Percentiles rank a stretch among this genome's conserved stretches.
These are phyloP conservation scores for Trachops cirrhosus DNA, from an alignment of 2,797 vertebrate genomes.

Conservation along the genomic window DNA sequence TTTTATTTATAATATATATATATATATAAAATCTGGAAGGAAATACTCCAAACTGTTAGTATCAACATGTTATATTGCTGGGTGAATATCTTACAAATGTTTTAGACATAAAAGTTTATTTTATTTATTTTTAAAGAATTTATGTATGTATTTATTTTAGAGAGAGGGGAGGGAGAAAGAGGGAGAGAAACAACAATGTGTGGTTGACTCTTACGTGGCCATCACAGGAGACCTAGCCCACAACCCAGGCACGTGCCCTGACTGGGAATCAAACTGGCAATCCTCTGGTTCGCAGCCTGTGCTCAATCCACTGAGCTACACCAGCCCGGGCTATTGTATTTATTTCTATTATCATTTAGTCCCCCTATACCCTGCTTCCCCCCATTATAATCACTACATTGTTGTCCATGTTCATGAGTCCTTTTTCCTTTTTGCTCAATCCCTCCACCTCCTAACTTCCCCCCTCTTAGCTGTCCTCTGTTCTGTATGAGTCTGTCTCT, in stretches of 20 bases:
- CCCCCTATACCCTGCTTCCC: neutral
- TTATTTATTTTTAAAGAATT: too few relatives aligned
- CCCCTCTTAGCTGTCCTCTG: neutral
- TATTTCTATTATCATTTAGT: too few relatives aligned
- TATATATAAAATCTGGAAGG: neutral
- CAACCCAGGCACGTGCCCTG: too few relatives aligned
- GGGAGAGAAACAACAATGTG: too few relatives aligned
- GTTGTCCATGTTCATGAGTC: neutral
- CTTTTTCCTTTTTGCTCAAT: neutral
- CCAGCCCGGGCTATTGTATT: too few relatives aligned
- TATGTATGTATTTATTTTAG: too few relatives aligned
- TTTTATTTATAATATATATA: neutral
- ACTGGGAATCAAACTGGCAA: too few relatives aligned
- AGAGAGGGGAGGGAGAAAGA: too few relatives aligned
- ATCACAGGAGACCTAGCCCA: too few relatives aligned
- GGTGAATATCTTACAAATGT: neutral
- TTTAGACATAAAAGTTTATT: neutral
- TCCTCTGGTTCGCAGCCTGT: too few relatives aligned
- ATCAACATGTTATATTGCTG: neutral
- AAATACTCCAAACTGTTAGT: constrained; percentile 1
- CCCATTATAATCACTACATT: neutral
- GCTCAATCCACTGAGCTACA: too few relatives aligned
- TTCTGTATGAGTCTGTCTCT: neutral
- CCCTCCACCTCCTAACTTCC: neutral
- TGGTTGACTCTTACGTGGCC: too few relatives aligned